Percentiles rank a stretch among this genome's conserved stretches.
Conservation (phyloP, 2,113 vertebrate genomes). For the Engystomops pustulosus region DNA sequence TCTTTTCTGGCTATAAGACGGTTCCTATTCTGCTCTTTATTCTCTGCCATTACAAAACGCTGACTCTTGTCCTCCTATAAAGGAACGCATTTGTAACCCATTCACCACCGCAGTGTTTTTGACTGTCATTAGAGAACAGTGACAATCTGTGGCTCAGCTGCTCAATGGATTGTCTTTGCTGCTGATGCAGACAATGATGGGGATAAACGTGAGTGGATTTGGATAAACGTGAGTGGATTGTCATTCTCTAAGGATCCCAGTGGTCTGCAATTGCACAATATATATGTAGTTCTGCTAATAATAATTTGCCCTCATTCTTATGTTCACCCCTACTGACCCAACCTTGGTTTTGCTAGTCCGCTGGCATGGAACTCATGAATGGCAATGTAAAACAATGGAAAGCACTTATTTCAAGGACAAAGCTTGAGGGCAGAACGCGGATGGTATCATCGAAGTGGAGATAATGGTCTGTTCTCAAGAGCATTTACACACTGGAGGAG, state of each 20-base stretch:
- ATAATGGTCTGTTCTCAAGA: constrained; percentile 4
- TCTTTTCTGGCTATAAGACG: not conserved
- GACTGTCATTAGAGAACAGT: not conserved
- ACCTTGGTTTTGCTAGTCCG: not conserved
- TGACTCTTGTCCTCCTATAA: not conserved
- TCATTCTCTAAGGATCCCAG: not conserved
- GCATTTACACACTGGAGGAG: constrained; percentile 14
- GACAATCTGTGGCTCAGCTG: constrained; percentile 20
- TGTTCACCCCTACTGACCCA: not conserved
- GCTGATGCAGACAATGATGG: constrained; percentile 31
- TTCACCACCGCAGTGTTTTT: not conserved
- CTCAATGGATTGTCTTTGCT: constrained; percentile 34
- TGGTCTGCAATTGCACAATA: constrained; percentile 2
- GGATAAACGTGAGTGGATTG: not conserved
- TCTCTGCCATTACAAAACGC: not conserved
- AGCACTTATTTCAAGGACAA: not conserved
- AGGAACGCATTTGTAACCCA: not conserved
- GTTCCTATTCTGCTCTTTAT: not conserved
- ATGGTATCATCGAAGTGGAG: not conserved
- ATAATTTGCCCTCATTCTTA: not conserved
- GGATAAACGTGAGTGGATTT: constrained; percentile 30
- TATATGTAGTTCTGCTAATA: not conserved
- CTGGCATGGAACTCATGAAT: not conserved
- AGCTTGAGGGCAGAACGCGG: not conserved
- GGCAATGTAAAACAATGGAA: constrained; percentile 5